phyloP scores from a whole-genome alignment of 2,888 invertebrate species.

The Branchipolynoe longqiensis region DNA sequence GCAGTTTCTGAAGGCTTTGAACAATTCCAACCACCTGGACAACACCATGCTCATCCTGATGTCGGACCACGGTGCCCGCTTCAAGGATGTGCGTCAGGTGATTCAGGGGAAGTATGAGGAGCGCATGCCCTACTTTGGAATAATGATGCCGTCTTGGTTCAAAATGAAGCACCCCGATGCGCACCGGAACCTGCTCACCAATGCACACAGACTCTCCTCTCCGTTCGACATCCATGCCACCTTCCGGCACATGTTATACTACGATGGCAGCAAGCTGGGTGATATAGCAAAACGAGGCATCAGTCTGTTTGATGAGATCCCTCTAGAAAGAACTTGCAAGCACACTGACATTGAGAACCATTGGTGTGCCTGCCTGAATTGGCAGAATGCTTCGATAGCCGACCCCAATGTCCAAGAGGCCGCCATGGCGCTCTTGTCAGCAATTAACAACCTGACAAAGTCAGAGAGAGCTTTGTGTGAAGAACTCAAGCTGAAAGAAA shows the following conservation, averaged over 20 bases:
- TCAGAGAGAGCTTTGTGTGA: slow-evolving; percentile 71
- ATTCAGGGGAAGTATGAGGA: slow-evolving; percentile 95
- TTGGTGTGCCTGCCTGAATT: slow-evolving; percentile 95
- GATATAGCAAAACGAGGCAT: slow-evolving; percentile 69
- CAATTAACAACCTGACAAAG: slow-evolving; percentile 85
- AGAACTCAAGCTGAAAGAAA: slow-evolving; percentile 83
- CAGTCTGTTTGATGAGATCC: slow-evolving; percentile 80
- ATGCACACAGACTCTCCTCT: slow-evolving; percentile 88
- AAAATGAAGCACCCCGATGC: slow-evolving; percentile 85
- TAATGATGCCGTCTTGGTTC: slow-evolving; percentile 89
- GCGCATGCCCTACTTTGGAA: slow-evolving; percentile 92
- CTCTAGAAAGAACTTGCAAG: slow-evolving; percentile 89
- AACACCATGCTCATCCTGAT: slow-evolving; percentile 92
- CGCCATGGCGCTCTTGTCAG: slow-evolving; percentile 79
- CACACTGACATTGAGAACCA: slow-evolving; percentile 95
- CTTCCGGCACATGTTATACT: slow-evolving; percentile 86
- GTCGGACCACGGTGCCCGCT: slow-evolving; percentile 94
- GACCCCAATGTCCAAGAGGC: slow-evolving; percentile 84
- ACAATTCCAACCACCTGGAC: slow-evolving; percentile 78
- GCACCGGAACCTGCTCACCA: slow-evolving; percentile 85
- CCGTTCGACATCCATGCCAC: slow-evolving; percentile 95
- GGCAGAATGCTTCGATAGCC: slow-evolving; percentile 86
- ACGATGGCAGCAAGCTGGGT: slow-evolving; percentile 46
- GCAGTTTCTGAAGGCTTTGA: slow-evolving; percentile 82
- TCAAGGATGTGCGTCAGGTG: slow-evolving; percentile 90